Evolutionary conservation across 2,888 invertebrate species (phyloP).

Genomic region (Trachelus stipa): DNA sequence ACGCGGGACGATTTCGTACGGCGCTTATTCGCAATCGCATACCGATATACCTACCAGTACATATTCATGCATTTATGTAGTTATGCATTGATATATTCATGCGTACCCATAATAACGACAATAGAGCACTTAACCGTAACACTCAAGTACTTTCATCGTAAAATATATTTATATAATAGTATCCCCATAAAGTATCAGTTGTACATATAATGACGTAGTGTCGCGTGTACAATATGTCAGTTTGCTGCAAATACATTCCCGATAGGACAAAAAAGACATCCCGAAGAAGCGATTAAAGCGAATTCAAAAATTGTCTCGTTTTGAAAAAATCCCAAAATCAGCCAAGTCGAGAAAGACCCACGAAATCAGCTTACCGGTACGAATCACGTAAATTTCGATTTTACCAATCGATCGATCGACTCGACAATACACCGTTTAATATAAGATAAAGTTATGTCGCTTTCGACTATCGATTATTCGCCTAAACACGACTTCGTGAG

Average conservation of each 20-base stretch:
- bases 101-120: constrained; percentile 13
- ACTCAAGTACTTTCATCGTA: constrained; percentile 47
- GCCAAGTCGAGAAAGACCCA: not conserved
- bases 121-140: constrained; percentile 29
- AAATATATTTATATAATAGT: constrained; percentile 33
- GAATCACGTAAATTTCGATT: not conserved
- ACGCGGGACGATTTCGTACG: not conserved
- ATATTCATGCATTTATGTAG: not conserved
- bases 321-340: not conserved
- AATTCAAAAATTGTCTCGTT: not conserved
- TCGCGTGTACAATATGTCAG: not conserved
- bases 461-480: not conserved
- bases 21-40: not conserved
- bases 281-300: not conserved
- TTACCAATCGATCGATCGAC: no score
- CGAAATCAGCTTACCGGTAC: not conserved
- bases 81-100: not conserved
- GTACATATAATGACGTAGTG: not conserved
- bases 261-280: not conserved
- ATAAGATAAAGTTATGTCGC: not conserved
- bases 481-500: not conserved
- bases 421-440: not conserved
- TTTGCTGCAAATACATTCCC: not conserved
- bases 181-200: not conserved
- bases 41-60: not conserved